These are phyloP conservation scores for Drosophila tsacasi DNA, from an alignment of 1,140 invertebrate species.

Conservation along the genomic window DNA sequence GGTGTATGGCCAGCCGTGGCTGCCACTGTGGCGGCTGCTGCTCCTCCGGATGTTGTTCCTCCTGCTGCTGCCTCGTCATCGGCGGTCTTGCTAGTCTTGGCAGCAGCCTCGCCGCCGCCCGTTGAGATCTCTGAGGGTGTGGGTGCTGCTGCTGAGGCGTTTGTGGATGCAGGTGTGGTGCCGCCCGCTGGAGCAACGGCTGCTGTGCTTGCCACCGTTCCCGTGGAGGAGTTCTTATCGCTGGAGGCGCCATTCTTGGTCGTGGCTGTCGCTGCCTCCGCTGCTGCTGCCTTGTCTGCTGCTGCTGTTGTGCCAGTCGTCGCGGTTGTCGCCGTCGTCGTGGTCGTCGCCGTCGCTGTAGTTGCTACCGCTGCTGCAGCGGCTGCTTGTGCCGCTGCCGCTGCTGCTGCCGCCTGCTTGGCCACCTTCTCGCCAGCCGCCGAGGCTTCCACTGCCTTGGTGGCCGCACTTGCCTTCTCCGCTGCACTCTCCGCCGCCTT, in stretches of 20 bases:
- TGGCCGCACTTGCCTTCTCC: constrained; percentile 64
- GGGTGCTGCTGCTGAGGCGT: constrained; percentile 12
- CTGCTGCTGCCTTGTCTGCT: not conserved
- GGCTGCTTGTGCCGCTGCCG: not conserved
- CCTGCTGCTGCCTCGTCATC: constrained; percentile 31
- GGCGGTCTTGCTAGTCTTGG: constrained; percentile 32
- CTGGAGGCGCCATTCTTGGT: not conserved
- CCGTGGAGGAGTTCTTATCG: constrained; percentile 24
- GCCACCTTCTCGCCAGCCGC: constrained; percentile 54
- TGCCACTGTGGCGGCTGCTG: constrained; percentile 15
- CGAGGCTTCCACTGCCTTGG: constrained; percentile 39
- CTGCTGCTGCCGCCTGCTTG: constrained; percentile 39
- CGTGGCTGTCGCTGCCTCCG: not conserved
- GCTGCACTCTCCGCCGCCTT: constrained; percentile 68
- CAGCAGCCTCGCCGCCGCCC: constrained; percentile 17
- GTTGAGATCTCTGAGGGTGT: constrained; percentile 62
- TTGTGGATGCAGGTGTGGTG: constrained; percentile 1
- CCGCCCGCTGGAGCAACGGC: constrained; percentile 17
- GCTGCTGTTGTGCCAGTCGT: constrained; percentile 1
- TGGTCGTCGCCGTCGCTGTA: not conserved
- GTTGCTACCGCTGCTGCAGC: not conserved
- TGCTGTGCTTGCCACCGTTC: not conserved
- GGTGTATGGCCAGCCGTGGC: constrained; percentile 14
- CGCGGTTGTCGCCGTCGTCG: not conserved
- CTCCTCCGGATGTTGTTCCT: constrained; percentile 1